Base-by-base conservation (phyloP, 1,140 invertebrate species). In the Drosophila erecta region DNA sequence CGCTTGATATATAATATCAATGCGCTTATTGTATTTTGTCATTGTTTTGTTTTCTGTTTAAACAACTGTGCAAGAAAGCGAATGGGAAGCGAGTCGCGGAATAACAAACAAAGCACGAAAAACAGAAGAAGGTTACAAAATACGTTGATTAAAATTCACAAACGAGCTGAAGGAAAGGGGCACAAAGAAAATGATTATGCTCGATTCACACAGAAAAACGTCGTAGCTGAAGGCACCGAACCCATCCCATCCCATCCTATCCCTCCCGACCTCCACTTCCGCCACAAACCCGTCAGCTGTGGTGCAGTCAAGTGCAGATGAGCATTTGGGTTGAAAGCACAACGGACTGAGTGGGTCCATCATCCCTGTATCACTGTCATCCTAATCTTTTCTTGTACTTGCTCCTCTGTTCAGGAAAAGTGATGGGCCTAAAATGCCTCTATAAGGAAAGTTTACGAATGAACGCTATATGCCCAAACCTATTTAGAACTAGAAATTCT, bases 241-340 rank as follows among this genome's bases (percentile, higher is more conserved):
- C 22, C 17, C 27, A 30, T 30, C 0, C 20, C 20, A 49, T 30
- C 3, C 47, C 3, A 30, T 30, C 24, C 14, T n/a, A 38, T 38
- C 3, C 37, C 37, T 14, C 37, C 12, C 11, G 37, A 12, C 11
- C 27, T 20, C 10, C 27, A 14, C 5, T 10, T n/a, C 3, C 1
- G 24, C 12, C 30, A 12, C 30, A 24, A 15, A n/a, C 30, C 38
- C 17, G 38, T 49, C 53, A 40, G 43, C 41, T 64, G 75, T 20
- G 60, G 49, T 24, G 69, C 81, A 86, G 67, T 79, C 69, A 86
- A 86, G 64, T 81, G 70, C 74, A 86, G 75, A 87, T 81, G 83
- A 81, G 58, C 83, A 81, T 81, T 79, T 81, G 79, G 78, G 83
- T 87, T 86, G 81, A 55, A 84, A 75, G 76, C 71, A 59, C 70